Evolutionary conservation across 2,797 vertebrate species (phyloP), one percentile per base, ranked within the genome.

Genomic region (Aulostomus chinensis): DNA sequence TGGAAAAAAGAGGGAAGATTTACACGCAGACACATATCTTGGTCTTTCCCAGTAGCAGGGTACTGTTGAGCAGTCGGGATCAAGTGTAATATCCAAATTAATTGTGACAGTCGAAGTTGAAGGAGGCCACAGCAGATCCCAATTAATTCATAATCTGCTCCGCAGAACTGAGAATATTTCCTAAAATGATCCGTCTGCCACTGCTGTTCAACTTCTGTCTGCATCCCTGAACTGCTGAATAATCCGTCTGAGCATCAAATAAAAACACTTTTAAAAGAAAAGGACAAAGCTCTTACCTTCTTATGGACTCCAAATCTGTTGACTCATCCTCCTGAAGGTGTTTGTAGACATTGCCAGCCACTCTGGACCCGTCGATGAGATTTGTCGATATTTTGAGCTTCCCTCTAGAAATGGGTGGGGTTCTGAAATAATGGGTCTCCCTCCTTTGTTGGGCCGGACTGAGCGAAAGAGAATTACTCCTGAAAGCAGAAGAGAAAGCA

Each of bases 271-370:
- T 25, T 25, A 25, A 14, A 10, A 9, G 4, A 46, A 9, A 45
- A 0, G n/a, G n/a, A n/a, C 7, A 4, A 12, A 32, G 13, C 9
- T 33, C n/a, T 85, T 66, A 92, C 92, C 90, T 84, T 72, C 53
- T 85, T 26, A 84, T 70, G 35, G 84, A 73, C 56, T 89, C 87
- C 43, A 78, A 32, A 13, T 91, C 87, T 20, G 78, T 51, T 8
- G 78, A 60, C 43, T 89, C 85, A 11, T 88, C 85, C 65, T 92
- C 91, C 58, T 85, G 87, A 48, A 93, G 62, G 76, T 91, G 90
- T 63, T 83, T 90, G 80, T 93, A 93, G 68, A 82, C 68, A 7
- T 73, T 87, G 15, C 86, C 70, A 1, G 64, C 56, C 49, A 64
- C 81, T 66, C 80, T 78, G 35, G 78, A 73, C 50, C 86, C 85